phyloP scores from a whole-genome alignment of 2,797 vertebrate genomes.

The Centroberyx gerrardi region DNA sequence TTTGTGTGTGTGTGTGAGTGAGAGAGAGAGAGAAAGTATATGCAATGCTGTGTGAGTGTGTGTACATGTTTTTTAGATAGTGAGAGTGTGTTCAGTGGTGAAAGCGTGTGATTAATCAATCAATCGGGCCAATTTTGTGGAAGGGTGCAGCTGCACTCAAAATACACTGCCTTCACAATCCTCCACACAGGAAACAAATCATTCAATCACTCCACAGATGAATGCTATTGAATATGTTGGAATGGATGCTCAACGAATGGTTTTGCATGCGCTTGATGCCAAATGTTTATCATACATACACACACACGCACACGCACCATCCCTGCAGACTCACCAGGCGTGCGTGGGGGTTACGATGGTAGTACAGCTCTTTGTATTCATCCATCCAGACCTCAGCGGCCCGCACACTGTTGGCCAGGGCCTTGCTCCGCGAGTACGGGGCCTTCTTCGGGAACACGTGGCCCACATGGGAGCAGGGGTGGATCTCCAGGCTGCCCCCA shows the following conservation, averaged over 20 bases:
- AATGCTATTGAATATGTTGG: not conserved
- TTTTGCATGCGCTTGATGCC: not conserved
- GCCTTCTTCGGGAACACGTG: slow-evolving; percentile 98
- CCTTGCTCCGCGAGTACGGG: slow-evolving; percentile 94
- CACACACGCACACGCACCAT: slow-evolving; percentile 3
- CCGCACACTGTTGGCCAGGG: slow-evolving; percentile 95
- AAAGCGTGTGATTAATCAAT: slow-evolving; percentile 37
- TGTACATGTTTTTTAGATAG: not conserved
- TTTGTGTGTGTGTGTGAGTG: slow-evolving; percentile 29
- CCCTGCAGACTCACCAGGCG: slow-evolving; percentile 88
- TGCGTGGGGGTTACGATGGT: slow-evolving; percentile 95
- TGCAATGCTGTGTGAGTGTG: slow-evolving; percentile 12
- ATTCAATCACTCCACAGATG: slow-evolving; percentile 8
- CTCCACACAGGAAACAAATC: slow-evolving; percentile 10
- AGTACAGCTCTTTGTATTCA: slow-evolving; percentile 94
- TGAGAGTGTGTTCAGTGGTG: slow-evolving; percentile 20
- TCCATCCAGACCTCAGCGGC: slow-evolving; percentile 99
- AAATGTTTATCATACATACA: not conserved
- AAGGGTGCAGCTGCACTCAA: slow-evolving; percentile 22
- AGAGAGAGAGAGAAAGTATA: not conserved
- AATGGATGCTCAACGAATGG: not conserved
- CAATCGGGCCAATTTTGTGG: slow-evolving; percentile 12
- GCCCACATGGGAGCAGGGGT: slow-evolving; percentile 97
- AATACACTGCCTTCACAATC: slow-evolving; percentile 1
- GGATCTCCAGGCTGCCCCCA: slow-evolving; percentile 94